These are phyloP conservation scores for Teleiodes luculella DNA, from an alignment of 2,888 invertebrate species.

Conservation along the genomic window DNA sequence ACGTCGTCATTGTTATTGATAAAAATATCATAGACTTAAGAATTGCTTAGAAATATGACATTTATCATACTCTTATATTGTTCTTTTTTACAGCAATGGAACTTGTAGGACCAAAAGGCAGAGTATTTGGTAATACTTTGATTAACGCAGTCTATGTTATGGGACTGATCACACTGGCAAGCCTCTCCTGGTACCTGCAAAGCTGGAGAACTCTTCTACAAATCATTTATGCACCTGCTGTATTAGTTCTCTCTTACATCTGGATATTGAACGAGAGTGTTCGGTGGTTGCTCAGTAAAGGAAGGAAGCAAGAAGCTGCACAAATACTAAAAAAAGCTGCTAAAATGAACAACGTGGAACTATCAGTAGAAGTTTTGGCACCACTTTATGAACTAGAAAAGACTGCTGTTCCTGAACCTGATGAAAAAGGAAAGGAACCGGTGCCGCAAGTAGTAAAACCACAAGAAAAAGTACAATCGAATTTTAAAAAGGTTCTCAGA, in stretches of 20 bases:
- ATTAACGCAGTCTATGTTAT: constrained; percentile 84
- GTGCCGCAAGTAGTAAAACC: constrained; percentile 23
- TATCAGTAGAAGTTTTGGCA: constrained; percentile 61
- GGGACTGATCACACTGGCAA: constrained; percentile 83
- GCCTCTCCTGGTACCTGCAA: constrained; percentile 82
- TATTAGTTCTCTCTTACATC: constrained; percentile 82
- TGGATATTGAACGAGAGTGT: constrained; percentile 86
- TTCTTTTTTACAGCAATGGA: constrained; percentile 82
- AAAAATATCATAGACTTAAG: background rate
- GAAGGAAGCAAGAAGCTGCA: constrained; percentile 81
- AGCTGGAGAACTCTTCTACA: constrained; percentile 84
- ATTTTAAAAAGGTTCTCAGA: constrained; percentile 66
- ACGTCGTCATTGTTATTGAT: too few species aligned
- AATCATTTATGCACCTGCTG: constrained; percentile 83
- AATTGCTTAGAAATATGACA: background rate
- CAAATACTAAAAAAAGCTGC: constrained; percentile 82
- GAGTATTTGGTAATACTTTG: constrained; percentile 86
- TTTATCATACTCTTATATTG: background rate
- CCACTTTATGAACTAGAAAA: constrained; percentile 52
- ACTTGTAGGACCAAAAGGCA: constrained; percentile 85
- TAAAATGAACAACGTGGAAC: constrained; percentile 77
- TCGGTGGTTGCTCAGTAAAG: constrained; percentile 87
- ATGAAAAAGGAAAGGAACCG: constrained; percentile 24
- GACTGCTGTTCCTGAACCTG: constrained; percentile 22
- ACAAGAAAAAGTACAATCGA: constrained; percentile 35